Conservation (phyloP, 2,113 vertebrate genomes). For the Cinclus cinclus region DNA sequence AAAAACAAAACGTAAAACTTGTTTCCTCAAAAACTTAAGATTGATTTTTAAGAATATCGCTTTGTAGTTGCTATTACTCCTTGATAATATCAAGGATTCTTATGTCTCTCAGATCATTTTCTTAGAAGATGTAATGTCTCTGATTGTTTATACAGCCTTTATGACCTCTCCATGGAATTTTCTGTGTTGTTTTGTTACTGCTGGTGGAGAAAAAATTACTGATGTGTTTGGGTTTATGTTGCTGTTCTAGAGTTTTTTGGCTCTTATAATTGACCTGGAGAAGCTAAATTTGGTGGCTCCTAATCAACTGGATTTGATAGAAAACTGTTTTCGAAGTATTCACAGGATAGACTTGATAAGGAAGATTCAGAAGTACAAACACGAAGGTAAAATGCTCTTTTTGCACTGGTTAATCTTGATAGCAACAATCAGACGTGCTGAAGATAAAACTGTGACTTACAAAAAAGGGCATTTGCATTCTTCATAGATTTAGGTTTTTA, state of each 20-base stretch:
- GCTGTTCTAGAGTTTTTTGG: constrained; percentile 83
- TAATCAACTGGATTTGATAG: constrained; percentile 80
- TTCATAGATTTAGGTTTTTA: background rate
- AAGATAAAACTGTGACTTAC: background rate
- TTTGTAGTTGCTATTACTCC: background rate
- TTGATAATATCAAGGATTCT: background rate
- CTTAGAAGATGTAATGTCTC: background rate
- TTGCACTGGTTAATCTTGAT: background rate
- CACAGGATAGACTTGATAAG: constrained; percentile 84
- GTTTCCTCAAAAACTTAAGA: background rate
- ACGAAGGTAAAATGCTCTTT: constrained; percentile 73
- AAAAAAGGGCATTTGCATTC: background rate
- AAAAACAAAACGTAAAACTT: background rate
- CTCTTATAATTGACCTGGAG: constrained; percentile 86
- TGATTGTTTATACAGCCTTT: background rate
- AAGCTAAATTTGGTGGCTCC: constrained; percentile 82
- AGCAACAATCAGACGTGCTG: background rate
- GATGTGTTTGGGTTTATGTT: background rate
- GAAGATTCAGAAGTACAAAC: constrained; percentile 80
- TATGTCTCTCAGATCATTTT: background rate
- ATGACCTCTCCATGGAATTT: background rate
- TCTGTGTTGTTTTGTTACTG: background rate
- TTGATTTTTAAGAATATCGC: background rate
- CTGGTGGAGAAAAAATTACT: background rate
- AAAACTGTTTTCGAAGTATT: constrained; percentile 79